phyloP scores from a whole-genome alignment of 2,797 vertebrate species.

The Galagoides demidoff region DNA sequence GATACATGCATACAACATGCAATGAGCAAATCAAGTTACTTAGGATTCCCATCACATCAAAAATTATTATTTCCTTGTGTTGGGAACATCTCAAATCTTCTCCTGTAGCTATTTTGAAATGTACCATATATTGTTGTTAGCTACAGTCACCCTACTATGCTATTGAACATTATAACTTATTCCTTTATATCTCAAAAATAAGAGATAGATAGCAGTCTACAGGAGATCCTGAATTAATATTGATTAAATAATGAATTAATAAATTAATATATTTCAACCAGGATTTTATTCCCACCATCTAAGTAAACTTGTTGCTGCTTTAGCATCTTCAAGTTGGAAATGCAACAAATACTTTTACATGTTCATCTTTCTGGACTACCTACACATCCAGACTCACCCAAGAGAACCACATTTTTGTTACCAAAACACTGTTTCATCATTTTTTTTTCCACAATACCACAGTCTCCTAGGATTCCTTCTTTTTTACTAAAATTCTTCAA shows the following conservation, averaged over 20 bases:
- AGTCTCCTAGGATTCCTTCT: neutral
- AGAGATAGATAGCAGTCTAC: neutral
- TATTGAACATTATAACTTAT: neutral
- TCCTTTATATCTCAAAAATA: neutral
- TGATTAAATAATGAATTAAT: neutral
- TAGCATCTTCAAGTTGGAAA: neutral
- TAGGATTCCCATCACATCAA: neutral
- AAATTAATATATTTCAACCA: neutral
- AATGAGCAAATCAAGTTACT: neutral
- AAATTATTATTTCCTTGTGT: neutral
- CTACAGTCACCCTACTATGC: neutral
- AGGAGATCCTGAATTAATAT: neutral
- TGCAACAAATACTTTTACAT: neutral
- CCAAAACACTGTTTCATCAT: neutral
- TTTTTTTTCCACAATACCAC: neutral
- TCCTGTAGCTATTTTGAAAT: neutral
- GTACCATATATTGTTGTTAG: neutral
- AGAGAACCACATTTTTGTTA: neutral
- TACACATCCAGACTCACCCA: neutral
- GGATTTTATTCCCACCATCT: neutral
- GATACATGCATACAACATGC: neutral
- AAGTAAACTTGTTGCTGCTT: neutral
- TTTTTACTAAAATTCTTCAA: neutral
- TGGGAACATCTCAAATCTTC: neutral
- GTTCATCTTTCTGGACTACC: neutral